Conservation (phyloP, 2,797 vertebrate genomes). For the Coracias cyanogaster region DNA sequence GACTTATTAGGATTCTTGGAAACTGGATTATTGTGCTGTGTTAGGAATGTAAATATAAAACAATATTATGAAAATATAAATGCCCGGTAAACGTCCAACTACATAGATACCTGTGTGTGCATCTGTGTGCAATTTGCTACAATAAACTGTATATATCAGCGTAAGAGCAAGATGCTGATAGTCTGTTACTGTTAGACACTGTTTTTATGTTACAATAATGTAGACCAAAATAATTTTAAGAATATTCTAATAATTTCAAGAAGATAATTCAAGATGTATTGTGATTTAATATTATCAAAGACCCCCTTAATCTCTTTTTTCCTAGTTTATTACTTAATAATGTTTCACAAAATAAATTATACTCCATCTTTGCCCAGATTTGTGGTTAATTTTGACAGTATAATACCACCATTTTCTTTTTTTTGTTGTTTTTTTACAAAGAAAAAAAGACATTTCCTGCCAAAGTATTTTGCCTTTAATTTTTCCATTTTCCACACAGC, state of each 20-base stretch:
- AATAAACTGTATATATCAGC: neutral
- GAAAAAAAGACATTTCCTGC: too few relatives aligned
- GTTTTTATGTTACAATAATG: neutral
- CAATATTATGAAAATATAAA: neutral
- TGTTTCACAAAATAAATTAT: too few relatives aligned
- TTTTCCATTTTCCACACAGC: too few relatives aligned
- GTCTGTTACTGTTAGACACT: neutral
- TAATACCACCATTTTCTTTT: too few relatives aligned
- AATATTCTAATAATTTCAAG: neutral
- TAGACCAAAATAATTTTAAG: neutral
- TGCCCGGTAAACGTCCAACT: neutral
- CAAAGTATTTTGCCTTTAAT: too few relatives aligned
- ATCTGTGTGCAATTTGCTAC: neutral
- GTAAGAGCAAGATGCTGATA: neutral
- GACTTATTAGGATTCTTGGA: neutral
- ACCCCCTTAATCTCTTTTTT: too few relatives aligned
- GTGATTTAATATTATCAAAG: neutral
- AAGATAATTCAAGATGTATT: neutral
- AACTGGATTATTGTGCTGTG: neutral
- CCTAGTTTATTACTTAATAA: too few relatives aligned
- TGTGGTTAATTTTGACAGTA: too few relatives aligned
- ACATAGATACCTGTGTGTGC: neutral
- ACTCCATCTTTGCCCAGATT: too few relatives aligned
- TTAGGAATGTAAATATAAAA: neutral
- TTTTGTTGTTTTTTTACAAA: too few relatives aligned